phyloP scores from a whole-genome alignment of 2,113 vertebrate species.

The Ginglymostoma cirratum region DNA sequence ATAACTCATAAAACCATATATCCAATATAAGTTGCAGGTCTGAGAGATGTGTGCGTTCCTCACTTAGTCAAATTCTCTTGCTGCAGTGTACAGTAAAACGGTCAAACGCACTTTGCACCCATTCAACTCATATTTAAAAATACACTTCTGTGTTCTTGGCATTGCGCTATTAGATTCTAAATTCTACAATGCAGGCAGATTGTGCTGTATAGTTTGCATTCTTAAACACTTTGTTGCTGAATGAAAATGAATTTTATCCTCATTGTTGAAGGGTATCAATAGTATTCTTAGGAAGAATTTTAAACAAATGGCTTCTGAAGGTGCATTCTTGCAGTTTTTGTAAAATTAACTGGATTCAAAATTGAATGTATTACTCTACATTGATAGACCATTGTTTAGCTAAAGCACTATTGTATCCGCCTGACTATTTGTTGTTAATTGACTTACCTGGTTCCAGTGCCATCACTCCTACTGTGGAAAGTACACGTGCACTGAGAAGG shows the following conservation, averaged over 20 bases:
- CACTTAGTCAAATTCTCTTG: background rate
- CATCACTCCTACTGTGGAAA: slow-evolving; percentile 68
- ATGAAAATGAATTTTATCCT: background rate
- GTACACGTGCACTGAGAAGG: slow-evolving; percentile 88
- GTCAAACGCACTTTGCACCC: background rate
- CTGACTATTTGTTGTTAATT: background rate
- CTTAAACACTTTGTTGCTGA: background rate
- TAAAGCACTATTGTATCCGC: background rate
- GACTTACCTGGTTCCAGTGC: slow-evolving; percentile 64
- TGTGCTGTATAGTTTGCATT: background rate
- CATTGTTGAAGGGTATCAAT: background rate
- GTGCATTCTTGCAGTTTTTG: background rate
- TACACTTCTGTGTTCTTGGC: background rate
- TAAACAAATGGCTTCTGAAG: background rate
- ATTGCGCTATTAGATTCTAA: background rate
- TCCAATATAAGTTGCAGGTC: background rate
- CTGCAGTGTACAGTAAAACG: background rate
- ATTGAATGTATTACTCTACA: background rate
- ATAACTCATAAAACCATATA: background rate
- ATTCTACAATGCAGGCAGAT: background rate
- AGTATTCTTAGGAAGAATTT: background rate
- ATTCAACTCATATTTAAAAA: background rate
- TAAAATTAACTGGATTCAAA: background rate
- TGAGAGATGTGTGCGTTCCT: background rate
- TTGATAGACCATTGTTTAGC: background rate